Conservation (phyloP, 2,888 invertebrate genomes). For the Andrena marginata region DNA sequence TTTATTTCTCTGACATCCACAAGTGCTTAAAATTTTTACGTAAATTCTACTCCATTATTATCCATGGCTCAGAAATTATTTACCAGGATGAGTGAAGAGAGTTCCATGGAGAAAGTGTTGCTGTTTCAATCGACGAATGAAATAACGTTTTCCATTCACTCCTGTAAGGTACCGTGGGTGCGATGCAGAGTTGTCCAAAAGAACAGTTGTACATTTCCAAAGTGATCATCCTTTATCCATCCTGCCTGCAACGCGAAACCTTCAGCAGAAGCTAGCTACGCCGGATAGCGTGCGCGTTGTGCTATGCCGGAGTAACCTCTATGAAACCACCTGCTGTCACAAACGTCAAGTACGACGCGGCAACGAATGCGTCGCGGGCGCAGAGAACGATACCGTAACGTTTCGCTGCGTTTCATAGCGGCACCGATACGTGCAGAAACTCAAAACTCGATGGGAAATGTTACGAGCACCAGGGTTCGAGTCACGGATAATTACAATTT, state of each 20-base stretch:
- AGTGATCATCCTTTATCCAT: too few species aligned
- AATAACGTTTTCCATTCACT: too few species aligned
- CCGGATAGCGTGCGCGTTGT: not conserved
- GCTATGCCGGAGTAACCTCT: not conserved
- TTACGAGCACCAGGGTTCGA: conserved; percentile 37
- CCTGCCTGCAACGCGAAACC: too few species aligned
- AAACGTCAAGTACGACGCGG: not conserved
- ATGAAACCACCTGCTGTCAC: not conserved
- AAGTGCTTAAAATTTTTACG: too few species aligned
- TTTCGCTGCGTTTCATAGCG: not conserved
- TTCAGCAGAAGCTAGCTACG: too few species aligned
- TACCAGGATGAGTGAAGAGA: too few species aligned
- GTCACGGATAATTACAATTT: conserved; percentile 71
- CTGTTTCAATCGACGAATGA: too few species aligned
- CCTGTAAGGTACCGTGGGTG: too few species aligned
- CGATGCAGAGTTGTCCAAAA: not conserved
- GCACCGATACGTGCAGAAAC: not conserved
- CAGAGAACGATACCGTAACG: conserved; percentile 13
- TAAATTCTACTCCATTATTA: too few species aligned
- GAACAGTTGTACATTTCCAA: not conserved
- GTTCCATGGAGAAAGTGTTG: too few species aligned
- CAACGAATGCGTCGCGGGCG: conserved; percentile 2
- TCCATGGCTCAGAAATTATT: too few species aligned
- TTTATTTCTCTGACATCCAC: too few species aligned
- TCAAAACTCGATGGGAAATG: conserved; percentile 32